Evolutionary conservation across 2,888 invertebrate genomes (phyloP), one percentile per base, ranked within the genome.

Genomic region (Chironomus riparius): DNA sequence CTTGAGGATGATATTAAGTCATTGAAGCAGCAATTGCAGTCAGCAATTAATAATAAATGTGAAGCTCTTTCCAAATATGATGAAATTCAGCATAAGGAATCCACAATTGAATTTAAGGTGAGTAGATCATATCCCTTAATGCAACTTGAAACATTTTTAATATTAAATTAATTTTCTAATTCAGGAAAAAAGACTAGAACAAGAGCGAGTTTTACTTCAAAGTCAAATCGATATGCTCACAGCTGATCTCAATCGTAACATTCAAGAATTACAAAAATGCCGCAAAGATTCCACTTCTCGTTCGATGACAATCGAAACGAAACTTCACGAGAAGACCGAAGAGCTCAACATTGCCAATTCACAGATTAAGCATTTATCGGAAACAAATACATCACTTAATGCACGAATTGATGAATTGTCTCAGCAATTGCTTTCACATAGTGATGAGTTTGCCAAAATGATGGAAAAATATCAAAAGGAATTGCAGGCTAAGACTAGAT

Each of bases 401-500:
- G 85, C 85, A 77, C 90, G 90, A 78, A 87, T 91, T 74, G 92
- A 93, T 81, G 88, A 87, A 79, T 85, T 92, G 12, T 87, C 89
- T 2, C 87, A 90, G 78, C 90, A 91, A 78, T 85, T 94, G 77
- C 87, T 90, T 81, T 89, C 90, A 80, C 91, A 92, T 78, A 88
- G 90, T 79, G 92, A 93, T 80, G 87, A 89, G 86, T 81, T 85
- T 81, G 79, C 86, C 86, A 85, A 89, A 85, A 86, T 90, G 88
- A 85, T 94, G 87, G 88, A 94, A 78, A 89, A 89, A 79, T 91
- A 89, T 80, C 88, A 90, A 80, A 89, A 92, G 80, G 96, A 98
- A 85, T 85, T 97, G 18, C 89, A 91, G 77, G 92, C 95, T 3
- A 95, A 95, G 85, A 90, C 90, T 0, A 93, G 92, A 85, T 85